phyloP scores from a whole-genome alignment of 1,140 invertebrate species.

The Brachionus rubens region DNA sequence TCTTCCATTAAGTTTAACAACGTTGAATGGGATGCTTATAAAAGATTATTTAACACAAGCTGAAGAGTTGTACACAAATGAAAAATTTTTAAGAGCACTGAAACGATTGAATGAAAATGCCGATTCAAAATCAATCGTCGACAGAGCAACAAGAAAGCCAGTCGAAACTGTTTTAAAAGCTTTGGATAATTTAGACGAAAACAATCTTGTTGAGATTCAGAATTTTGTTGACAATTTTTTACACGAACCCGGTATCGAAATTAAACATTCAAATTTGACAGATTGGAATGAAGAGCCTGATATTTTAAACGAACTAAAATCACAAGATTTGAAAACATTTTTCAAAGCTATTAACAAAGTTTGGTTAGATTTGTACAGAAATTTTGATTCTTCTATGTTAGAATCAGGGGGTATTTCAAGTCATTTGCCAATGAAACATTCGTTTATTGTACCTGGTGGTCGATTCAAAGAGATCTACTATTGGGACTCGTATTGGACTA shows the following conservation, averaged over 20 bases:
- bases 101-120: neutral
- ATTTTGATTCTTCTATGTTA: neutral
- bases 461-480: slow-evolving; percentile 82
- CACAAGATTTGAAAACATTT: neutral
- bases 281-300: neutral
- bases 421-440: slow-evolving; percentile 1
- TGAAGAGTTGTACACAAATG: slow-evolving; percentile 1
- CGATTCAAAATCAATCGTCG: slow-evolving; percentile 37
- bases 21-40: too few species aligned
- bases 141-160: slow-evolving; percentile 17
- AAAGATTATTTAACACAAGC: too few species aligned
- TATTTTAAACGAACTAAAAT: neutral
- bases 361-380: slow-evolving; percentile 31
- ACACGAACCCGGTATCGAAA: slow-evolving; percentile 1
- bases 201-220: neutral
- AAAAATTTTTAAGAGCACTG: slow-evolving; percentile 9
- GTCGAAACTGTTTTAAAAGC: neutral
- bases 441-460: slow-evolving; percentile 78
- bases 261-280: neutral
- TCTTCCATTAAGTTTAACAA: too few species aligned
- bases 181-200: slow-evolving; percentile 16
- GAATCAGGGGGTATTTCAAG: neutral
- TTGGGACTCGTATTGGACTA: slow-evolving; percentile 91
- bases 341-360: neutral
- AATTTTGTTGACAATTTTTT: neutral